phyloP scores from a whole-genome alignment of 2,113 vertebrate genomes.

The Malurus elegans region DNA sequence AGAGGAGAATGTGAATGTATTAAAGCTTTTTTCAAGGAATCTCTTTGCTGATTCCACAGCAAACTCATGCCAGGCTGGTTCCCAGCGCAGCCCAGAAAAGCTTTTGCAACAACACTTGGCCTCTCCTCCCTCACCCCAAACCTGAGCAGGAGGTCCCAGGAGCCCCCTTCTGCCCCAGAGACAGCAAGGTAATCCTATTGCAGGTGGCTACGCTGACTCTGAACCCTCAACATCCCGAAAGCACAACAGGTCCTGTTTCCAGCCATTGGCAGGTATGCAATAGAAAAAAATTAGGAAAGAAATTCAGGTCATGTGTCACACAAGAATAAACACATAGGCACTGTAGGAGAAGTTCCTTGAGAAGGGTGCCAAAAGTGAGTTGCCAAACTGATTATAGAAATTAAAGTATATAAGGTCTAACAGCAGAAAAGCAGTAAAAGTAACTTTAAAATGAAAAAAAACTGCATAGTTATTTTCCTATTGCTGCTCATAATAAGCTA shows the following conservation, averaged over 20 bases:
- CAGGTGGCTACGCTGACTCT: rapidly evolving
- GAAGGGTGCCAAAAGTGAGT: neutral
- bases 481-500: neutral
- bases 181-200: neutral
- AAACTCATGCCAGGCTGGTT: neutral
- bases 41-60: neutral
- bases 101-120: neutral
- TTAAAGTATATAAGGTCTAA: neutral
- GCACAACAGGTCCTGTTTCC: neutral
- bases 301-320: neutral
- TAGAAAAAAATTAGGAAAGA: neutral
- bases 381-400: neutral
- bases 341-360: neutral
- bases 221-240: neutral
- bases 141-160: rapidly evolving
- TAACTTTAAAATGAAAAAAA: neutral
- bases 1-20: neutral
- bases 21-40: neutral
- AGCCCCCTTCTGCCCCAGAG: neutral
- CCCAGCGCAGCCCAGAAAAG: rapidly evolving
- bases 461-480: neutral
- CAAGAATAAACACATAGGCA: neutral
- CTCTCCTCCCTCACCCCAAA: neutral
- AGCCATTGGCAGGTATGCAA: neutral
- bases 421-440: neutral